Percentiles rank a stretch among this genome's conserved stretches.
These are phyloP conservation scores for Escarpia spicata DNA, from an alignment of 2,888 invertebrate genomes.

Conservation along the genomic window DNA sequence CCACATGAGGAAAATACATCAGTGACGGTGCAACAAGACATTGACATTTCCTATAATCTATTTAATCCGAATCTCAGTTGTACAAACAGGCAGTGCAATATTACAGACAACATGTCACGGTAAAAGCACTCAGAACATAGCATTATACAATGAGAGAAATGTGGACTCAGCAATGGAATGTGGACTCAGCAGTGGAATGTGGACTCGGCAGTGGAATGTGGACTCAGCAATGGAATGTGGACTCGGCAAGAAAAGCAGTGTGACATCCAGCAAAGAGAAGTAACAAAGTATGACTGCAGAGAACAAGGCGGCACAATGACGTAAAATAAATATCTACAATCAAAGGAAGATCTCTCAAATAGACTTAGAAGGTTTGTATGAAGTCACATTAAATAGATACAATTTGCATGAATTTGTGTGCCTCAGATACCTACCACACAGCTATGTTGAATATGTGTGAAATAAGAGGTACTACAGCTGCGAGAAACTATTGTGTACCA, in stretches of 20 bases:
- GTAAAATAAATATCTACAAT: neutral
- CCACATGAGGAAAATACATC: neutral
- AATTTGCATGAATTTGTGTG: neutral
- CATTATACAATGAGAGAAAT: neutral
- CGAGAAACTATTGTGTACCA: neutral
- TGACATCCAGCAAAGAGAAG: neutral
- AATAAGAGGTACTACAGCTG: neutral
- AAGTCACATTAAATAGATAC: neutral
- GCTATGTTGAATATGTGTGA: neutral
- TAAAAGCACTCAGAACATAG: neutral
- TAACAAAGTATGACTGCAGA: neutral
- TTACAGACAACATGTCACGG: neutral
- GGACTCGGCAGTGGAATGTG: neutral
- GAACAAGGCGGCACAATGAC: neutral
- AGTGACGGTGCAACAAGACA: neutral
- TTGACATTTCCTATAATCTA: neutral
- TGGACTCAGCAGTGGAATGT: neutral
- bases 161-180: neutral
- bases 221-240: neutral
- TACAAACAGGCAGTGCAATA: neutral
- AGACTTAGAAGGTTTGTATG: neutral
- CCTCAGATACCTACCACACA: neutral
- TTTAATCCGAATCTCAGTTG: constrained; percentile 21
- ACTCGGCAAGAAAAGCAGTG: neutral
- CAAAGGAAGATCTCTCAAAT: neutral